Evolutionary conservation across 2,888 invertebrate species (phyloP), one percentile per base, ranked within the genome.

Genomic region (Sesia bembeciformis): DNA sequence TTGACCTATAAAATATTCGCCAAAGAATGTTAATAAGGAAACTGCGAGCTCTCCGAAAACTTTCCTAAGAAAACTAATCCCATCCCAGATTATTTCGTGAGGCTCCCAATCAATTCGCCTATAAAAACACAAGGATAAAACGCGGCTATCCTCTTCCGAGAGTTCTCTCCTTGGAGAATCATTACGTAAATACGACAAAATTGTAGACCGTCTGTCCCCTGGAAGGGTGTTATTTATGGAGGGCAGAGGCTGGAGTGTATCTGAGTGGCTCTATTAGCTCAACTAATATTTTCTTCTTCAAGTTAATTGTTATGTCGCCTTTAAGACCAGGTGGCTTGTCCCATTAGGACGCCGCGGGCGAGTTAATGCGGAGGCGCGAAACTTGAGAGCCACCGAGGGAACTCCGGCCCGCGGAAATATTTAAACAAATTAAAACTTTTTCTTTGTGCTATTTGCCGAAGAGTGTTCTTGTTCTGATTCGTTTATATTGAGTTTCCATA

Each of bases 371-470:
- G 67, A 66, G 70, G 72, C 79, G 80, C 75, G 78, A 77, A 84
- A 84, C 81, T 81, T 73, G 78, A 77, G 75, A 76, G 71, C 71
- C 73, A 66, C 76, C 67, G 68, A 68, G 73, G 72, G 74, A 78
- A 72, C 68, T 66, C 69, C 62, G 64, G 68, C 67, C 70, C 74
- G 72, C 72, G 78, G 82, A 85, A 86, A 87, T 87, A 83, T 87
- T 86, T 85, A 83, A 87, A 84, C 84, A 84, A 88, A 88, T 87
- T 86, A 84, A 86, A 87, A 88, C 80, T 87, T 89, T 84, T 81
- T 74, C 81, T 78, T 81, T 76, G 77, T 76, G 66, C 72, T 68
- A 76, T 78, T 79, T 78, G 72, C 67, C 67, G 72, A 72, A 76
- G 70, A 74, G 67, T 74, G 68, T 74, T 72, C 72, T 79, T 75